Evolutionary conservation across 1,140 invertebrate genomes (phyloP).

Genomic region (Trialeurodes vaporariorum): DNA sequence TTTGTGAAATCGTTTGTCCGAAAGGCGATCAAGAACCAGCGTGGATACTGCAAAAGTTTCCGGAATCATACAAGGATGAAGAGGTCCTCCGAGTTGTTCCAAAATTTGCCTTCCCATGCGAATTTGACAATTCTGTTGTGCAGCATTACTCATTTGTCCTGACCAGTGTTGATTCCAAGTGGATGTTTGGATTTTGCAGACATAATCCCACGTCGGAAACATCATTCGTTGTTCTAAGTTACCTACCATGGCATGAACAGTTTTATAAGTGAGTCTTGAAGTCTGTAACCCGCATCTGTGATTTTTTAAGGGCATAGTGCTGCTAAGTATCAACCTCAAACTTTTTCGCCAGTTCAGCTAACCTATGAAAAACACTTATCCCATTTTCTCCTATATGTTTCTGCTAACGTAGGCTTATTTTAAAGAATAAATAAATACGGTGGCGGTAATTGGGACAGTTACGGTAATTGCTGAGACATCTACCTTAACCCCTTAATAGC

Average conservation of each 20-base stretch:
- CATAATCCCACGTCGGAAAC: slow-evolving; percentile 72
- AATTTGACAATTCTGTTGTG: slow-evolving; percentile 62
- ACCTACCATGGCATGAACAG: slow-evolving; percentile 88
- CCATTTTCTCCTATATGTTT: no score
- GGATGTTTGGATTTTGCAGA: slow-evolving; percentile 90
- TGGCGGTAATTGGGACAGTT: no score
- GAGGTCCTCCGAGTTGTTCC: slow-evolving; percentile 67
- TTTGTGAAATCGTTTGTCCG: slow-evolving; percentile 63
- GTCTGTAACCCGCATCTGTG: background rate
- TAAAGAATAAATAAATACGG: no score
- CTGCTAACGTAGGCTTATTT: no score
- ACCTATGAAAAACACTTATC: no score
- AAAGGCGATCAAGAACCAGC: slow-evolving; percentile 41
- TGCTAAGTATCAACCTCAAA: no score
- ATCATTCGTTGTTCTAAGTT: slow-evolving; percentile 66
- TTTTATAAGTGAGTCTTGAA: slow-evolving; percentile 66
- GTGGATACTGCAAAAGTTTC: slow-evolving; percentile 66
- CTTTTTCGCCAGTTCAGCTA: no score
- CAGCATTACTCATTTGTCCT: slow-evolving; percentile 88
- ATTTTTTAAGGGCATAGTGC: slow-evolving; percentile 5
- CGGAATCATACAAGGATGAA: slow-evolving; percentile 56
- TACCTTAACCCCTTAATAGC: no score
- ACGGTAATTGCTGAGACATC: no score
- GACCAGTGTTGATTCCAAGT: slow-evolving; percentile 86
- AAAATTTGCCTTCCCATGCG: slow-evolving; percentile 75